Evolutionary conservation across 2,797 vertebrate genomes (phyloP).

Genomic region (Lepilemur ruficaudatus): DNA sequence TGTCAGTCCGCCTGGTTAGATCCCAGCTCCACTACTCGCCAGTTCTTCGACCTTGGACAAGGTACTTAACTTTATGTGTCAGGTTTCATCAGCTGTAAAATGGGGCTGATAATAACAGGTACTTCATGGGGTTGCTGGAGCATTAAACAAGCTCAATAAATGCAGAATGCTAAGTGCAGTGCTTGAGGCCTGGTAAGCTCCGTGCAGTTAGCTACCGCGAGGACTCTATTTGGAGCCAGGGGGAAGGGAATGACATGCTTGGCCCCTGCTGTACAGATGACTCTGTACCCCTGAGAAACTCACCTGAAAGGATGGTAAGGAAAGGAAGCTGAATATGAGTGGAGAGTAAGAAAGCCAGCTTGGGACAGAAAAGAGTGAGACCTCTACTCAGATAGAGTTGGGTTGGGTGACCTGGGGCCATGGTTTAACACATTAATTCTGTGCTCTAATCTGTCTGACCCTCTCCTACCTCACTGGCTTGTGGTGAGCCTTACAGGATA

Average conservation of each 20-base stretch:
- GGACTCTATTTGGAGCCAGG: background rate
- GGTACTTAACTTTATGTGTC: background rate
- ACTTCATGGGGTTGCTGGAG: background rate
- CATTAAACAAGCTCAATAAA: background rate
- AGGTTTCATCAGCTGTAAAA: conserved; percentile 10
- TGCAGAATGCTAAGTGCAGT: background rate
- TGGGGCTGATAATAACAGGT: background rate
- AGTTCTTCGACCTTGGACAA: background rate
- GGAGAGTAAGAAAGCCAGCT: background rate
- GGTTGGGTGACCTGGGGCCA: background rate
- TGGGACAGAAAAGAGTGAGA: background rate
- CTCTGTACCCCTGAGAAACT: background rate
- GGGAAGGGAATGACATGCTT: background rate
- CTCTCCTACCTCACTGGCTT: background rate
- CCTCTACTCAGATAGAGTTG: background rate
- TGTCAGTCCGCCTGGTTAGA: background rate
- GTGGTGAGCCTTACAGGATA: background rate
- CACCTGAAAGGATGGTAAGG: background rate
- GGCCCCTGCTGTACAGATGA: background rate
- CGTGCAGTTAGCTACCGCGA: background rate
- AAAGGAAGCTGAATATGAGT: background rate
- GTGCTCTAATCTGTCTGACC: background rate
- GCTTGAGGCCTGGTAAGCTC: background rate
- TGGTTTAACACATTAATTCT: background rate
- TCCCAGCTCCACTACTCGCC: background rate